Conservation (phyloP, 2,888 invertebrate species). For the Mythimna vitellina region DNA sequence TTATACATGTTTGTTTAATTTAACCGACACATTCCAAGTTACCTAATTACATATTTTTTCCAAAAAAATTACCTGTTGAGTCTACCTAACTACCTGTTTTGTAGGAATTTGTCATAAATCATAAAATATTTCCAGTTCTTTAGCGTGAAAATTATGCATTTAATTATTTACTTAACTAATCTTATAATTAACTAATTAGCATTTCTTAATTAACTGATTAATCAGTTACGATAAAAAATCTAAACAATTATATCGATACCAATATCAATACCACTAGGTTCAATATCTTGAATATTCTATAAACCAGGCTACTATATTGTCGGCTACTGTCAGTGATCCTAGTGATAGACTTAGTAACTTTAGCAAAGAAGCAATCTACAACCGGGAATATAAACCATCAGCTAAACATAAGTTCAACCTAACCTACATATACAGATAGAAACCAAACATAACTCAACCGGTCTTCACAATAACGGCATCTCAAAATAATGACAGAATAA, state of each 20-base stretch:
- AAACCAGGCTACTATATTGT: not conserved
- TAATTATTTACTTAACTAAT: slow-evolving; percentile 11
- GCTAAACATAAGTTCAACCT: not conserved
- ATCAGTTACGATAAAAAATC: slow-evolving; percentile 4
- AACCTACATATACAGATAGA: not conserved
- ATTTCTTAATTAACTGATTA: slow-evolving; percentile 25
- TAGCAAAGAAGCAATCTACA: not conserved
- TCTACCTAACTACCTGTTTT: not conserved
- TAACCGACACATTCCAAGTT: not conserved
- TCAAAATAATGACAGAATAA: slow-evolving; percentile 17
- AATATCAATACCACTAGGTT: not conserved
- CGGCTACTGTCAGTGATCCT: not conserved
- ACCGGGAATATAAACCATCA: not conserved
- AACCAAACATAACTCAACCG: not conserved
- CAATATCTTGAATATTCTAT: not conserved
- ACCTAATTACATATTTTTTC: slow-evolving; percentile 6
- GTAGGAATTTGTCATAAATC: slow-evolving; percentile 29
- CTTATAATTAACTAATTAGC: slow-evolving; percentile 23
- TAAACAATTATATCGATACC: not conserved
- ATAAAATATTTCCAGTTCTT: slow-evolving; percentile 12
- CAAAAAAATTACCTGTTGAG: not conserved
- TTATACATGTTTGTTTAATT: not conserved
- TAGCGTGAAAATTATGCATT: slow-evolving; percentile 12
- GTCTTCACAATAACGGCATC: slow-evolving; percentile 27
- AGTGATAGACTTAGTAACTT: not conserved